Evolutionary conservation across 1,140 invertebrate species (phyloP).

Genomic region (Telenomus remus): DNA sequence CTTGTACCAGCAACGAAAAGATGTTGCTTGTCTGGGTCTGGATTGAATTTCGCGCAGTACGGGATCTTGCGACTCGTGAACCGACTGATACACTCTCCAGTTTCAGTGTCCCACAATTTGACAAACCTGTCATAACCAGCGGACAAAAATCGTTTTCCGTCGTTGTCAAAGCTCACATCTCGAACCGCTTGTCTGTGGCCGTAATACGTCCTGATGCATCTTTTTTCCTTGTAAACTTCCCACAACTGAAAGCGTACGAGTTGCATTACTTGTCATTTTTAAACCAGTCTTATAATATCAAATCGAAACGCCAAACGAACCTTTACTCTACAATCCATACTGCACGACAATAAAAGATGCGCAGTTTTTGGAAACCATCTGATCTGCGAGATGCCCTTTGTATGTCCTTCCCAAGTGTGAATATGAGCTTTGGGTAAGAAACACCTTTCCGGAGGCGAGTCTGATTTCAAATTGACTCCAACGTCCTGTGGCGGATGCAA

Average conservation of each 20-base stretch:
- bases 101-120: slow-evolving; percentile 99
- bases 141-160: slow-evolving; percentile 93
- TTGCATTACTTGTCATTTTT: background rate
- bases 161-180: slow-evolving; percentile 97
- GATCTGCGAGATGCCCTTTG: slow-evolving; percentile 97
- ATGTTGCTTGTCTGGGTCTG: slow-evolving; percentile 97
- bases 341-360: slow-evolving; percentile 94
- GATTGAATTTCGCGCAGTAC: slow-evolving; percentile 98
- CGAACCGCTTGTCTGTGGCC: slow-evolving; percentile 98
- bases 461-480: slow-evolving; percentile 95
- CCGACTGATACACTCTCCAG: slow-evolving; percentile 91
- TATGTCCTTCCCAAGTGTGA: slow-evolving; percentile 97
- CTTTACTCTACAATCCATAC: slow-evolving; percentile 98
- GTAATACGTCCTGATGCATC: slow-evolving; percentile 96
- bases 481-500: slow-evolving; percentile 96
- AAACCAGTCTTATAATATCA: background rate
- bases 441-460: slow-evolving; percentile 94
- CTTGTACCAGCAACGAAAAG: slow-evolving; percentile 98
- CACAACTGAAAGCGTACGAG: slow-evolving; percentile 82
- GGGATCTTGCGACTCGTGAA: slow-evolving; percentile 97
- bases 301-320: slow-evolving; percentile 71
- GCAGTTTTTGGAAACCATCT: slow-evolving; percentile 96
- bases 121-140: slow-evolving; percentile 95
- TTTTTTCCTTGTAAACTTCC: slow-evolving; percentile 97
- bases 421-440: slow-evolving; percentile 98